Base-by-base conservation (phyloP, 2,888 invertebrate species). In the Sphinx pinastri region DNA sequence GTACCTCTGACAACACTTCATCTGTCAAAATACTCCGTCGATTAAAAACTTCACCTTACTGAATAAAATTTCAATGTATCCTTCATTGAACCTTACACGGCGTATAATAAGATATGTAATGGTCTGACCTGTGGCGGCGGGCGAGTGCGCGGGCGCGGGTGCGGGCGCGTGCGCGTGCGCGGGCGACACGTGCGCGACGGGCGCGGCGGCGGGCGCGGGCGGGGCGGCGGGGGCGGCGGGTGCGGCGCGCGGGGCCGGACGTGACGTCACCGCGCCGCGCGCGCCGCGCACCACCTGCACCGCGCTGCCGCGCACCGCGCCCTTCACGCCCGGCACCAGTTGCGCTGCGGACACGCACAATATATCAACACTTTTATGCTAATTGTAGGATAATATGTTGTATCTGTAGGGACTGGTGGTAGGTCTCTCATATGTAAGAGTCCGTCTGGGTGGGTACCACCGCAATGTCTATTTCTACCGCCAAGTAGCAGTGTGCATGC, bases 321-420 rank as follows among this genome's bases (percentile, higher is more conserved):
- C 95, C 87, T 96, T 96, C 85, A 96, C 95, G 73, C 96, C 94
- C 70, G 95, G 92, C 90, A 96, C 95, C 81, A 96, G 89, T 89
- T 96, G 95, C 78, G 95, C 95, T 95, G 83, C 0, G 72, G 71
- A 19, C 63, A 60, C 45, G 11, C 14, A 0, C 3, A n/a, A n/a
- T 12, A 67, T 31, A 10, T 7, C 7, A 19, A 59, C 14, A 7
- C 7, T 8, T 59, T 25, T 25, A 25, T 25, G 25, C 25, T 25
- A 2, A 2, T 25, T 1, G 25, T 25, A 25, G 1, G 25, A 25
- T 25, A n/a, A n/a, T n/a, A n/a, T n/a, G n/a, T n/a, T n/a, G n/a
- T n/a, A n/a, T n/a, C n/a, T n/a, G n/a, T n/a, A n/a, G n/a, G n/a
- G n/a, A n/a, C n/a, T n/a, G n/a, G n/a, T n/a, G n/a, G n/a, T n/a